These are phyloP conservation scores for Stictocephala bisonia DNA, from an alignment of 2,888 invertebrate species.

Conservation along the genomic window DNA sequence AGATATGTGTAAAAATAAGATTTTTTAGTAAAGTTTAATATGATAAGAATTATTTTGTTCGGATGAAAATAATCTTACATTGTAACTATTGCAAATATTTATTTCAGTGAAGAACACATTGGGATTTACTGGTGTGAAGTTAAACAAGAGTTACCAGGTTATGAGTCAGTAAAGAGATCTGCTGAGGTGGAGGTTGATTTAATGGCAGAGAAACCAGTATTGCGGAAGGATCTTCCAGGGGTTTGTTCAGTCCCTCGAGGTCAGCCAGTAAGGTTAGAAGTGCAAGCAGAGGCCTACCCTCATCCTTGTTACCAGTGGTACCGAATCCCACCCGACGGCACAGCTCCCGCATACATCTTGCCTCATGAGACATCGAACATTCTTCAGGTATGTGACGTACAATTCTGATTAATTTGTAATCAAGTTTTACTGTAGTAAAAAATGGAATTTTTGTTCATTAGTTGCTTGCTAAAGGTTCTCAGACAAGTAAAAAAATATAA, in stretches of 20 bases:
- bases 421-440: no score
- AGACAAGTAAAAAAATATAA: no score
- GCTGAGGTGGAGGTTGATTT: not conserved
- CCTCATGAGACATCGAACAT: conserved; percentile 4
- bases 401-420: not conserved
- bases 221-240: conserved; percentile 10
- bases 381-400: not conserved
- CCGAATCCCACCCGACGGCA: not conserved
- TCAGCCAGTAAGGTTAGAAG: not conserved
- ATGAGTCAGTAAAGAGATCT: not conserved
- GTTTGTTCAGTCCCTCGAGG: not conserved
- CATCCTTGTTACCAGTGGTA: conserved; percentile 3
- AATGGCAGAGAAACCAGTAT: conserved; percentile 1
- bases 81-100: not conserved
- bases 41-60: no score
- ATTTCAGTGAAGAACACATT: conserved; percentile 50
- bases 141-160: conserved; percentile 50
- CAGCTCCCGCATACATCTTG: conserved; percentile 1
- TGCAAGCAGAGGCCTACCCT: conserved; percentile 22
- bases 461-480: no score
- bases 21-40: no score
- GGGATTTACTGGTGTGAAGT: conserved; percentile 58
- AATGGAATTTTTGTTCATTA: no score
- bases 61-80: no score
- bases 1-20: no score